Conservation (phyloP, 2,797 vertebrate genomes). For the Micropoecilia bifurca region DNA sequence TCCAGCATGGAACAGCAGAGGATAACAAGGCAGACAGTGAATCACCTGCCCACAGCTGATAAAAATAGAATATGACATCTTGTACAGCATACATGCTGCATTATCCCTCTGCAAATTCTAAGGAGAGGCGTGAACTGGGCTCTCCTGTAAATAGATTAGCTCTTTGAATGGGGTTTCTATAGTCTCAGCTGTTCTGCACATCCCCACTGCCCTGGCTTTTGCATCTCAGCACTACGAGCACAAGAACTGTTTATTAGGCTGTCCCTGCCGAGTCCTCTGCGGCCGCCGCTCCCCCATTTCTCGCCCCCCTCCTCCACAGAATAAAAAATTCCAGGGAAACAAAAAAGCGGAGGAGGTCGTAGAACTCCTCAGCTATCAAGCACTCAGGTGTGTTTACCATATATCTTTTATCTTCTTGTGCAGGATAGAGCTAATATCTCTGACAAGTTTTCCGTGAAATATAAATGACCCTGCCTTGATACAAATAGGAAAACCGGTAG, state of each 20-base stretch:
- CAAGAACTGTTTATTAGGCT: slow-evolving; percentile 72
- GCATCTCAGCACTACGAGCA: slow-evolving; percentile 73
- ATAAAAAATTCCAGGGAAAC: slow-evolving; percentile 52
- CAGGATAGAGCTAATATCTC: slow-evolving; percentile 85
- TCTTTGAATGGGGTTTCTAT: slow-evolving; percentile 65
- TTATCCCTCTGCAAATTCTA: slow-evolving; percentile 66
- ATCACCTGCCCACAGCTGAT: slow-evolving; percentile 82
- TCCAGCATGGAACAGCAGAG: slow-evolving; percentile 75
- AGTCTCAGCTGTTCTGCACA: slow-evolving; percentile 69
- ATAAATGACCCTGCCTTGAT: slow-evolving; percentile 87
- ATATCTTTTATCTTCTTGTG: slow-evolving; percentile 83
- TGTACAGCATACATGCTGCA: slow-evolving; percentile 52
- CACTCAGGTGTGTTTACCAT: slow-evolving; percentile 80
- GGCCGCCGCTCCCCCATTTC: slow-evolving; percentile 21
- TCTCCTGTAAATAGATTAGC: slow-evolving; percentile 74
- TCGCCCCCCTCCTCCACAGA: slow-evolving; percentile 33
- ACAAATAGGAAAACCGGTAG: slow-evolving; percentile 85
- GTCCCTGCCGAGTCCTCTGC: slow-evolving; percentile 65
- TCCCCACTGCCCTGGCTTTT: slow-evolving; percentile 67
- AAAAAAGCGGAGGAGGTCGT: slow-evolving; percentile 39
- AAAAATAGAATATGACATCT: slow-evolving; percentile 84
- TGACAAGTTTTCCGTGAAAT: slow-evolving; percentile 86
- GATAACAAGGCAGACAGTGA: slow-evolving; percentile 86
- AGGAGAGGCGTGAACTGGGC: slow-evolving; percentile 67
- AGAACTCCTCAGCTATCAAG: slow-evolving; percentile 61